These are phyloP conservation scores for Hybos culiciformis DNA, from an alignment of 2,888 invertebrate species.

Conservation along the genomic window DNA sequence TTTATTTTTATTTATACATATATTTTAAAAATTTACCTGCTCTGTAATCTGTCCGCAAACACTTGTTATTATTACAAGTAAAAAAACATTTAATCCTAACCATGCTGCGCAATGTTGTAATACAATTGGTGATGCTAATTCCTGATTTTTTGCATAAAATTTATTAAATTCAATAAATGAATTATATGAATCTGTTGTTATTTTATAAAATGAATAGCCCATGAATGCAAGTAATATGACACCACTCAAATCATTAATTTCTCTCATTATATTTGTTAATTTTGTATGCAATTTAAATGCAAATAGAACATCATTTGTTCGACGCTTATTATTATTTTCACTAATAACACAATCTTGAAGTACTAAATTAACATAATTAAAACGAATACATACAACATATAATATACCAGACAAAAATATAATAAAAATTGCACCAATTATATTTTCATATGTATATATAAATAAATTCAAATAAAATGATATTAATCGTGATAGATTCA, in stretches of 20 bases:
- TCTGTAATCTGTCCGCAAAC: slow-evolving; percentile 25
- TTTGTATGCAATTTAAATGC: slow-evolving; percentile 29
- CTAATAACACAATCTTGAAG: slow-evolving; percentile 19
- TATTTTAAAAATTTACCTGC: slow-evolving; percentile 20
- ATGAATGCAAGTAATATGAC: slow-evolving; percentile 27
- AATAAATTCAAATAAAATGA: not conserved
- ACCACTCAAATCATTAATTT: slow-evolving; percentile 27
- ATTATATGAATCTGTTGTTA: slow-evolving; percentile 31
- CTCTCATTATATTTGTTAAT: slow-evolving; percentile 25
- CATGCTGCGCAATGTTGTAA: slow-evolving; percentile 25
- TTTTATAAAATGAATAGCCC: slow-evolving; percentile 30
- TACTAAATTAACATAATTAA: slow-evolving; percentile 25
- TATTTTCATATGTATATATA: slow-evolving; percentile 17
- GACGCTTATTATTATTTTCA: slow-evolving; percentile 15
- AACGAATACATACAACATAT: slow-evolving; percentile 25
- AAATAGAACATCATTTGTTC: slow-evolving; percentile 23
- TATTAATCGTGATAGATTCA: not conserved
- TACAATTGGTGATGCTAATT: slow-evolving; percentile 19
- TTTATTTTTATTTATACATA: not conserved
- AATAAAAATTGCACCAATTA: slow-evolving; percentile 24
- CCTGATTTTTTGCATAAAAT: too few relatives aligned
- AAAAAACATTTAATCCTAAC: slow-evolving; percentile 21
- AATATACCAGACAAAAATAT: slow-evolving; percentile 24
- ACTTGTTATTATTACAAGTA: slow-evolving; percentile 23
- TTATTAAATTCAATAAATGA: slow-evolving; percentile 29